Evolutionary conservation across 2,113 vertebrate genomes (phyloP).

Genomic region (Phalacrocorax brasilianus): DNA sequence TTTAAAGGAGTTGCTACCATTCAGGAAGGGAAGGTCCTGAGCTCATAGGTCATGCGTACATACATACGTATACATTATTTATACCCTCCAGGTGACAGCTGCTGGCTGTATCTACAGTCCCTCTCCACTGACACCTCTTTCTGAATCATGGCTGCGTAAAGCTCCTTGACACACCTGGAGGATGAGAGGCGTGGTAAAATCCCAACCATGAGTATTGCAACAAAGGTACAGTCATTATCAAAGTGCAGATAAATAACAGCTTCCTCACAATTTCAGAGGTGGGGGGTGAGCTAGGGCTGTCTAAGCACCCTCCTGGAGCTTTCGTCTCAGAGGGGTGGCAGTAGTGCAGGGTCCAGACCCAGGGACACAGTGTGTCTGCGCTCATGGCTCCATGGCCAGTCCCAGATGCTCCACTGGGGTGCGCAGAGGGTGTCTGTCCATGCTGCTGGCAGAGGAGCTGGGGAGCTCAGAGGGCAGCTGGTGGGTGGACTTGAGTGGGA

Average conservation of each 20-base stretch:
- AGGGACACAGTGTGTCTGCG: not conserved
- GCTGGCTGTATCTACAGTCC: slow-evolving; percentile 2
- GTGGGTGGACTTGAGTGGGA: slow-evolving; percentile 14
- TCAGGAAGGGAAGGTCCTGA: not conserved
- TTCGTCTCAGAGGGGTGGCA: not conserved
- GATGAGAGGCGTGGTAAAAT: slow-evolving; percentile 36
- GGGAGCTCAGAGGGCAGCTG: not conserved
- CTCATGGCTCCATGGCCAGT: not conserved
- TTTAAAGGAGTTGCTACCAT: not conserved
- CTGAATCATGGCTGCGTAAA: slow-evolving; percentile 27
- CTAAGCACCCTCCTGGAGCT: not conserved
- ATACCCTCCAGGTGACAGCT: slow-evolving; percentile 11
- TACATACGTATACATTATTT: not conserved
- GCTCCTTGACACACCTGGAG: slow-evolving; percentile 30
- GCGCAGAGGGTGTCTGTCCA: not conserved
- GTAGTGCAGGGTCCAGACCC: not conserved
- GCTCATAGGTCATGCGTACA: not conserved
- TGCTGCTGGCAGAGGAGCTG: not conserved
- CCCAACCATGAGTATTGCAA: slow-evolving; percentile 21
- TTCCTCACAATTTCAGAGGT: not conserved
- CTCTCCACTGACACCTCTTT: not conserved
- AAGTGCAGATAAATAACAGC: not conserved
- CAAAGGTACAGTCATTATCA: not conserved
- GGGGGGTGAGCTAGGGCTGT: not conserved
- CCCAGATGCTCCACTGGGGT: rapidly evolving